Base-by-base conservation (phyloP, 53 echinoderm and acorn worm genomes). In the Henricia sp. region DNA sequence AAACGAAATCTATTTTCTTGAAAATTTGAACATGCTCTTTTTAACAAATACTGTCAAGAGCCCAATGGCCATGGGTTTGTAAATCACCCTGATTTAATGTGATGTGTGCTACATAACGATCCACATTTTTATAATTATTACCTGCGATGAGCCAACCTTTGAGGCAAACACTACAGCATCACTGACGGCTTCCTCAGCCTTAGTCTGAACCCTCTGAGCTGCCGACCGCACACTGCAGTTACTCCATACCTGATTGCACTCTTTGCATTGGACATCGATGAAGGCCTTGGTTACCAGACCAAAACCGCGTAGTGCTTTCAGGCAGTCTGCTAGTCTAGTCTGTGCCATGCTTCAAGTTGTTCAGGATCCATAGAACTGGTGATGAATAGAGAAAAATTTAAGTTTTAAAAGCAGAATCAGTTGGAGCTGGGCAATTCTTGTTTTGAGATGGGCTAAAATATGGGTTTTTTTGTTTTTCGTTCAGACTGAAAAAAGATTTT, bases 301-400 rank as follows among this genome's bases (percentile, higher is more conserved):
- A 39, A 96, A 94, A 13, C 96, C 96, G 58, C 88, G 89, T 29
- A 75, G 50, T 24, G 91, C 83, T 33, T 92, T 96, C 16, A 87
- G 13, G 58, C 66, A 74, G 83, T 96, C 96, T 55, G 91, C 83
- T 60, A 91, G 62, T 40, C 94, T 86, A 42, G 89, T 83, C 73
- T 93, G 90, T 10, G 95, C 93, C 95, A 95, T 95, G 48, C 21
- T 38, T 27, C 12, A 10, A 33, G 62, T 27, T 60, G 30, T 60
- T 44, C n/a, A n/a, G n/a, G n/a, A n/a, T n/a, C n/a, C n/a, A n/a
- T n/a, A n/a, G n/a, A n/a, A n/a, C n/a, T n/a, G n/a, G n/a, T n/a
- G n/a, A n/a, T n/a, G n/a, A n/a, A n/a, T n/a, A n/a, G n/a, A n/a
- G n/a, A n/a, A n/a, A n/a, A n/a, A n/a, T n/a, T n/a, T n/a, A n/a